Evolutionary conservation across 2,888 invertebrate genomes (phyloP), one percentile per base, ranked within the genome.

Genomic region (Tinea pellionella): DNA sequence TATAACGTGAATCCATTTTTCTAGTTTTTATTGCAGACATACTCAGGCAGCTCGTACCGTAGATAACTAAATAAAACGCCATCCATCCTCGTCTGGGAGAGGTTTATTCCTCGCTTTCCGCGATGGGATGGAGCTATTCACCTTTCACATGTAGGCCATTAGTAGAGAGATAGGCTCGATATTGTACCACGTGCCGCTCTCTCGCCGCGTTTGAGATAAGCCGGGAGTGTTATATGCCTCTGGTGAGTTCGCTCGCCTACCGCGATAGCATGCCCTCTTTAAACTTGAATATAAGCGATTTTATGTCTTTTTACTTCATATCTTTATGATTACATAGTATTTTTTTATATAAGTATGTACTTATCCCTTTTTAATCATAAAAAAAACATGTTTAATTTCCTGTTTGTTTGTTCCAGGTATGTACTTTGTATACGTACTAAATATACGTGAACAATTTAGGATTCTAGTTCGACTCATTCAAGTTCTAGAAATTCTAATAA

Each of bases 131-230:
- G 70, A 77, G 77, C 76, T 73, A 77, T 84, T 83, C 78, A 79
- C 82, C 80, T 81, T 81, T 80, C 78, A 76, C 77, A 78, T 84
- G 77, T 78, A 78, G 76, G 75, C 77, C 78, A 79, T 83, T 85
- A 85, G 80, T 75, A 77, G 73, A 73, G 76, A 78, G 80, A 82
- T 81, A 83, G 78, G 77, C 78, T 76, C 72, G 73, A 59, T 59
- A 59, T 59, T 59, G 43, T 59, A 59, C 41, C 59, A 59, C 42
- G 41, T 42, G 13, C 59, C 55, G 47, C 59, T 24, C 47, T 61
- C 68, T 66, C 67, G 65, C 68, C 72, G 69, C 72, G 69, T 70
- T 71, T 64, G 68, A 80, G 81, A 84, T 84, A 83, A 83, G 77
- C 75, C 70, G 64, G 64, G 65, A 75, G 71, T 72, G 75, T 78